Base-by-base conservation (phyloP, 1,140 invertebrate genomes). In the Varroa destructor region DNA sequence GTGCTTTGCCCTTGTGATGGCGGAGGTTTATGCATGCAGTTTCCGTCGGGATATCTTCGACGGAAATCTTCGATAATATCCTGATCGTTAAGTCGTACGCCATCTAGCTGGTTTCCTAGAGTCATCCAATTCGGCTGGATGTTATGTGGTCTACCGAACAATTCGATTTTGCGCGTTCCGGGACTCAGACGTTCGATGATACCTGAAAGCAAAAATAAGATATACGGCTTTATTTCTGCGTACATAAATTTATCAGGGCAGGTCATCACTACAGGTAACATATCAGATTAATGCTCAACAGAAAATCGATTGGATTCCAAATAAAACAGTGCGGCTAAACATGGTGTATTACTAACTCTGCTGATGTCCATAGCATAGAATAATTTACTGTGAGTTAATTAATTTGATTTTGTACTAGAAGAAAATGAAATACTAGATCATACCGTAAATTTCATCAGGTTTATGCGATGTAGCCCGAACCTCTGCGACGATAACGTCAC, bases 111-210 rank as follows among this genome's bases (percentile, higher is more conserved):
- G 82, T 96, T 96, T 0, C 93, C 93, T 1, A 96, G 79, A 1
- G 93, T 97, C 73, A 96, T 93, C 95, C 94, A 98, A 80, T 97
- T 98, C 0, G 94, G 93, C 79, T 97, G 94, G 6, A 97, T 89
- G 80, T 98, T 98, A 79, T 98, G 95, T 4, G 93, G 93, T 71
- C 95, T 81, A 0, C 95, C 95, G 81, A 99, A 99, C 4, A 99
- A 81, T 82, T 98, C 94, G 75, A 97, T 94, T 84, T 99, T 98
- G 58, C 93, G 85, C 0, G 94, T 97, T 0, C 94, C 93, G 6
- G 84, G 84, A 3, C 83, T 84, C 14, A 85, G 77, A 64, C 84
- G 75, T 76, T 85, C 84, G 74, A 85, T 85, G 14, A 85, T 84
- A 43, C 61, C 61, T 67, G 12, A 12, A 37, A 67, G 42, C 8